phyloP scores from a whole-genome alignment of 1,140 invertebrate genomes.

The Bombus polaris region DNA sequence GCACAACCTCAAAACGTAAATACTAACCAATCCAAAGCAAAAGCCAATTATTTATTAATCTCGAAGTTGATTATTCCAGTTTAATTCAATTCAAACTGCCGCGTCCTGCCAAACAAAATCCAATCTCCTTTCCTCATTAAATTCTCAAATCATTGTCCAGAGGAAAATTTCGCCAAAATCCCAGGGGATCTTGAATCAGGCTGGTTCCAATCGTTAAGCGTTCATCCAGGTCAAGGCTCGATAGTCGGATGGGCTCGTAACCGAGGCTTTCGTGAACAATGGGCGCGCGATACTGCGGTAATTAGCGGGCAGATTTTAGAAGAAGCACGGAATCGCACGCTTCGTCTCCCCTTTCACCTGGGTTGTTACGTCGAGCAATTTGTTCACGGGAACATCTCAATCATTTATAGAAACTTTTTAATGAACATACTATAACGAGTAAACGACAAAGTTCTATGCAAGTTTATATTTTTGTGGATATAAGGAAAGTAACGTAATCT shows the following conservation, averaged over 20 bases:
- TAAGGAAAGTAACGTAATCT: too few species aligned
- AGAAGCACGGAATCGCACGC: not conserved
- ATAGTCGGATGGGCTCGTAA: constrained; percentile 5
- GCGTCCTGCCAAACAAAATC: not conserved
- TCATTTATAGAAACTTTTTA: not conserved
- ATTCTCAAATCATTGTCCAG: not conserved
- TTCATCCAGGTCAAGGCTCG: constrained; percentile 34
- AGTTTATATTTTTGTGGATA: not conserved
- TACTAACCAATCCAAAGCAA: not conserved
- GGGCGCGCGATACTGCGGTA: constrained; percentile 17
- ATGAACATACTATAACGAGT: not conserved
- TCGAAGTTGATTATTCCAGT: not conserved
- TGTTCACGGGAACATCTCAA: not conserved
- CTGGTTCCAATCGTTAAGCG: constrained; percentile 4
- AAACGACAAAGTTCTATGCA: not conserved
- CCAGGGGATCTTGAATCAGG: not conserved
- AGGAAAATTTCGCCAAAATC: not conserved
- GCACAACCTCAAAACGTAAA: not conserved
- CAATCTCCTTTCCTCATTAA: not conserved
- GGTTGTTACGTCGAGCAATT: too few species aligned
- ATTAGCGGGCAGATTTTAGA: constrained; percentile 23
- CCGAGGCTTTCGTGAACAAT: constrained; percentile 14
- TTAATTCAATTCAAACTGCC: not conserved
- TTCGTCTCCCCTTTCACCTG: not conserved
- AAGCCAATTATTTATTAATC: not conserved